phyloP scores from a whole-genome alignment of 2,113 vertebrate genomes.

The Tragelaphus scriptus region DNA sequence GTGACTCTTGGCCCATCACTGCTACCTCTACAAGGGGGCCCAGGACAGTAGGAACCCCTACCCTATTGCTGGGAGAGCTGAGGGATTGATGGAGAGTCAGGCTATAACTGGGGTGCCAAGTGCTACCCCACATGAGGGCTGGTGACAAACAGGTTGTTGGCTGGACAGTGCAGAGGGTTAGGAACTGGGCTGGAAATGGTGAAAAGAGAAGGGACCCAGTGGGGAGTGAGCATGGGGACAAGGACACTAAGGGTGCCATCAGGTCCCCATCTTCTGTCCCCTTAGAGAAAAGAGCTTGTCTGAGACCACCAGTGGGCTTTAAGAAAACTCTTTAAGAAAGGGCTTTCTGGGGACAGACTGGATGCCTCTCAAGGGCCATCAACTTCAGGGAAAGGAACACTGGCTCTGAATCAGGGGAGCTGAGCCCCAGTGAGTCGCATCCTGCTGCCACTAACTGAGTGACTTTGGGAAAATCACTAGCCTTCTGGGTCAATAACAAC shows the following conservation, averaged over 20 bases:
- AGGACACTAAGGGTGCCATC: background rate
- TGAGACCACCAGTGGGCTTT: background rate
- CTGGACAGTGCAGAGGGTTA: background rate
- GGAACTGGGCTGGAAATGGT: background rate
- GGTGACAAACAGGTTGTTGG: background rate
- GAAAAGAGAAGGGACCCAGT: background rate
- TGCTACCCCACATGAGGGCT: background rate
- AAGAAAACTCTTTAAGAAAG: background rate
- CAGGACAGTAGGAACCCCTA: background rate
- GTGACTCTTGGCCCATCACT: background rate
- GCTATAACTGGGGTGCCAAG: background rate
- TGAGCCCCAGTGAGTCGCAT: background rate
- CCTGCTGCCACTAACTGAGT: background rate
- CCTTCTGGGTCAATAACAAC: background rate
- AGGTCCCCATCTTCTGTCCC: background rate
- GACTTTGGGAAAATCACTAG: background rate
- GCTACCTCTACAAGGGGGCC: background rate
- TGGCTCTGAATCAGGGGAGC: background rate
- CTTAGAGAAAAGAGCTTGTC: background rate
- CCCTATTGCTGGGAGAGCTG: background rate
- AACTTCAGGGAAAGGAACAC: background rate
- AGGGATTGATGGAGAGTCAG: rapidly evolving
- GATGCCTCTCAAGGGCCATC: background rate
- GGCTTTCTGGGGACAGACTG: background rate
- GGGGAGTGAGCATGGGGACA: too few relatives aligned